These are phyloP conservation scores for Cyprinodon variegatus DNA, from an alignment of 2,113 vertebrate species.

Conservation along the genomic window DNA sequence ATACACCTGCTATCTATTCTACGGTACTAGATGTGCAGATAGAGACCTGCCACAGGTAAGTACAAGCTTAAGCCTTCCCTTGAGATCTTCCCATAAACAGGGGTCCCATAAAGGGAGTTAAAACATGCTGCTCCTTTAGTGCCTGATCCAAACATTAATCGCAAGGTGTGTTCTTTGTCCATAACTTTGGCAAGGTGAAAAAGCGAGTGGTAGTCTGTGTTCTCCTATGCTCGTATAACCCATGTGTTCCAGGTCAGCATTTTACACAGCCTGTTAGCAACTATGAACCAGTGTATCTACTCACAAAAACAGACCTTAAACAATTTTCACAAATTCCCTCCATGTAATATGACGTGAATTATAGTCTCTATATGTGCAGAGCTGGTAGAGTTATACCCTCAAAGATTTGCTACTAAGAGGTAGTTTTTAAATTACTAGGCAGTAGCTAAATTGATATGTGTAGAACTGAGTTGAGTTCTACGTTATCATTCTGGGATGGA, in stretches of 20 bases:
- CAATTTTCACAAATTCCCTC: too few species aligned
- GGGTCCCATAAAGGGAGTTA: slow-evolving; percentile 62
- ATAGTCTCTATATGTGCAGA: too few species aligned
- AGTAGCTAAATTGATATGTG: too few species aligned
- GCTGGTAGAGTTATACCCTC: too few species aligned
- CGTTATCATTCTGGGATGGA: too few species aligned
- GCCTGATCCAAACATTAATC: slow-evolving; percentile 9
- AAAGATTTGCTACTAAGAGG: too few species aligned
- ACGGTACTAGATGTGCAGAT: slow-evolving; percentile 60
- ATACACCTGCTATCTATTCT: neutral
- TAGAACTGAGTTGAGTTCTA: too few species aligned
- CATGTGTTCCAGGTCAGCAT: neutral
- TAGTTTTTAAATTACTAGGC: too few species aligned
- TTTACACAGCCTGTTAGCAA: neutral
- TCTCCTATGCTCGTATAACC: too few species aligned
- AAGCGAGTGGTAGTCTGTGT: neutral
- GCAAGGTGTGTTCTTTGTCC: neutral
- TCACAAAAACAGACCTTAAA: too few species aligned
- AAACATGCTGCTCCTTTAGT: slow-evolving; percentile 45
- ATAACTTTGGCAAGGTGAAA: neutral
- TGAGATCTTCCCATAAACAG: slow-evolving; percentile 59
- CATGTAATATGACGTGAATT: too few species aligned
- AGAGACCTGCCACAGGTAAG: slow-evolving; percentile 82
- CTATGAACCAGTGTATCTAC: too few species aligned
- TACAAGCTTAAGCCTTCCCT: slow-evolving; percentile 81